phyloP scores from a whole-genome alignment of 2,797 vertebrate genomes.

The Platyrinchus mystaceus region DNA sequence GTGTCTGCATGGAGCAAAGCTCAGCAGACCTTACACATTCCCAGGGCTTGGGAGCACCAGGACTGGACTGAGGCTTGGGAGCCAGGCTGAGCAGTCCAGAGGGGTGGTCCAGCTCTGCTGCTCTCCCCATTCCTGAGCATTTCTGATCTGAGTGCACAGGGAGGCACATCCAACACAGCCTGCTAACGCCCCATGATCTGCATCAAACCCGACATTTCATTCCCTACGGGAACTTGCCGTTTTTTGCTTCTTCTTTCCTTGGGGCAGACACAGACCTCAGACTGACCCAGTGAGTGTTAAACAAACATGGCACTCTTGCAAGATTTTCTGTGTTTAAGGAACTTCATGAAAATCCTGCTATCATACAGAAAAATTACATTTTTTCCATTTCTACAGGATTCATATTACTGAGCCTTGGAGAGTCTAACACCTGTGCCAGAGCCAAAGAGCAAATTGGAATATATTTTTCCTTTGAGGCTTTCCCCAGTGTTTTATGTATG shows the following conservation, averaged over 20 bases:
- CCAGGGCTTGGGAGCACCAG: accelerated
- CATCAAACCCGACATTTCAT: background rate
- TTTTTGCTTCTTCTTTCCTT: background rate
- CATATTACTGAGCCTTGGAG: background rate
- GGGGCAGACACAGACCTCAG: background rate
- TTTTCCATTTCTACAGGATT: background rate
- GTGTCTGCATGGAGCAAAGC: background rate
- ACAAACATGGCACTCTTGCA: background rate
- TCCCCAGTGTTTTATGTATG: background rate
- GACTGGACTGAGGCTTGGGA: background rate
- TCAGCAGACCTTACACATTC: background rate
- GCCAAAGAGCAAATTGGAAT: background rate
- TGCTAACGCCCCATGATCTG: accelerated
- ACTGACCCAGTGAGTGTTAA: background rate
- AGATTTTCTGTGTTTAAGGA: background rate
- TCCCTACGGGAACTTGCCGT: background rate
- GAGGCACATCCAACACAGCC: background rate
- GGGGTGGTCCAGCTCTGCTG: background rate
- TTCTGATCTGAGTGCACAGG: background rate
- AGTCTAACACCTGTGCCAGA: background rate
- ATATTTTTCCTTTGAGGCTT: background rate
- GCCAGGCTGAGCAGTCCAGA: background rate
- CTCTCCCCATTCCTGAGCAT: background rate
- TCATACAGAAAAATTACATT: background rate
- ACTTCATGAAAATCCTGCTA: background rate